Conservation (phyloP, 2,113 vertebrate species). For the Sinosuthora webbiana region DNA sequence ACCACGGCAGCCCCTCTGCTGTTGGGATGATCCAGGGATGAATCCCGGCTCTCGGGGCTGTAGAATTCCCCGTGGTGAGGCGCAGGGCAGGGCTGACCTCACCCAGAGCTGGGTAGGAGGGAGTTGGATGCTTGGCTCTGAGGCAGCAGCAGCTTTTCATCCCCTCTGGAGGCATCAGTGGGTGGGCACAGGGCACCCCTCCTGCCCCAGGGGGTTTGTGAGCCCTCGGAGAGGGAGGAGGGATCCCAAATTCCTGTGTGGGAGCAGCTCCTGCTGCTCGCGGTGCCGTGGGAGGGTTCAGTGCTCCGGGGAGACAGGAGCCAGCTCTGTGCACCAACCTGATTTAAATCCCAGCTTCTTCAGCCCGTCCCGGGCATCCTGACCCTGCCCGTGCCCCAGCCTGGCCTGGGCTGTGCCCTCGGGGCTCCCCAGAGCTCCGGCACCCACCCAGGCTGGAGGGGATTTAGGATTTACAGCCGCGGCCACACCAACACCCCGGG, state of each 20-base stretch:
- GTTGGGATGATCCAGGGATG: neutral
- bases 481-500: neutral
- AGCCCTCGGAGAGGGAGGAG: neutral
- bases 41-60: neutral
- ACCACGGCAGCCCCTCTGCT: neutral
- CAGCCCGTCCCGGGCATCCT: rapidly evolving
- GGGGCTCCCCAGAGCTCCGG: neutral
- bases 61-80: neutral
- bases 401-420: neutral
- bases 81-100: neutral
- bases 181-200: neutral
- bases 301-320: neutral
- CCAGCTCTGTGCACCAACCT: neutral
- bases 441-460: neutral
- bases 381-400: neutral
- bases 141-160: neutral
- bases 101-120: rapidly evolving
- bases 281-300: neutral
- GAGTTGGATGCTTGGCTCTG: neutral
- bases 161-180: neutral
- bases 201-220: neutral
- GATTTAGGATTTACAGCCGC: neutral
- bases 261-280: neutral
- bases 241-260: neutral
- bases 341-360: neutral